Evolutionary conservation across 2,888 invertebrate species (phyloP), one percentile per base, ranked within the genome.

Genomic region (Salticus scenicus): DNA sequence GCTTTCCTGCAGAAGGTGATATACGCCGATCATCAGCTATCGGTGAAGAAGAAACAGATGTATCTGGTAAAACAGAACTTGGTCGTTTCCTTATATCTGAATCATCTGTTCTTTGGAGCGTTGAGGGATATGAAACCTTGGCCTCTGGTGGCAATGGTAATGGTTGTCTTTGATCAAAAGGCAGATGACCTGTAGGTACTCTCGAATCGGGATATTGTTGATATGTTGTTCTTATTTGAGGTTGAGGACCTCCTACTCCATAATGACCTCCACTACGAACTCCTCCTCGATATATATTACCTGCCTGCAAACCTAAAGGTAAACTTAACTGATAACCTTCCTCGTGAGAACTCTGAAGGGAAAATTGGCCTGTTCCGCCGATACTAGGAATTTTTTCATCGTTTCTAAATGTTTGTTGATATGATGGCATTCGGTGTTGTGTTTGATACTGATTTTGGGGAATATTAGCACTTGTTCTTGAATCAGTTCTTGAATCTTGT

Each of bases 281-380:
- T 7, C 75, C 86, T 10, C 80, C 76, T 69, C 72, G 12, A 28
- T 86, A 81, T 14, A 76, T 41, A 67, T 70, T 86, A 12, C 86
- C 86, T n/a, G 80, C 75, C n/a, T 27, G 64, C 20, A 86, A 47
- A 8, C 86, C 86, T 33, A 86, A 42, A 5, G 86, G 86, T 41
- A 76, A 72, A 31, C 76, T 76, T 17, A 86, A 64, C 20, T 76
- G 80, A 66, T 86, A 86, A 10, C 80, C 76, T 63, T 80, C 74
- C 42, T 76, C 86, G 30, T 86, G 86, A 4, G 51, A 67, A 28
- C 75, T 72, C 72, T 86, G 72, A 1, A 86, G 66, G 1, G 80
- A 86, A 71, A 86, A 86, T 20, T 81, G 80, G 0, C 80, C 75
- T 20, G 28, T n/a, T 7, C 66, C 31, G 5, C 41, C 66, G 33